phyloP scores from a whole-genome alignment of 2,797 vertebrate genomes.

The Crenichthys baileyi region DNA sequence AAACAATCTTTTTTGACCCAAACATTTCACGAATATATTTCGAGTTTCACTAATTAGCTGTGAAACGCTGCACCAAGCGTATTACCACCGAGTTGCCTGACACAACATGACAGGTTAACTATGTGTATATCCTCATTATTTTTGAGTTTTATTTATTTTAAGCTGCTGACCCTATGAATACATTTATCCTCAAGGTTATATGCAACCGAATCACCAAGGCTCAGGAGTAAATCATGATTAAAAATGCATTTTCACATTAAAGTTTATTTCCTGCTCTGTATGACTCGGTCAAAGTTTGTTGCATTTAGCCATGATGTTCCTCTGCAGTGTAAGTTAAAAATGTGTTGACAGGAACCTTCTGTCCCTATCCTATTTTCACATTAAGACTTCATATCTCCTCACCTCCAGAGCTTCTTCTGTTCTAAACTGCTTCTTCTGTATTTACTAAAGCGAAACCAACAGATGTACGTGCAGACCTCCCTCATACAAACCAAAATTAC shows the following conservation, averaged over 20 bases:
- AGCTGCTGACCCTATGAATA: not conserved
- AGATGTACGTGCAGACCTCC: constrained; percentile 20
- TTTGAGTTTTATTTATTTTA: not conserved
- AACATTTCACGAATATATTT: not conserved
- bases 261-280: constrained; percentile 13
- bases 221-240: constrained; percentile 7
- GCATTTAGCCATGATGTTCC: not conserved
- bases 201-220: not conserved
- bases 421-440: constrained; percentile 14
- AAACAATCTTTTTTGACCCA: not conserved
- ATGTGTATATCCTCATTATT: constrained; percentile 6
- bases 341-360: not conserved
- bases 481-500: constrained; percentile 29
- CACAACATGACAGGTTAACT: not conserved
- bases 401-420: constrained; percentile 8
- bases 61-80: not conserved
- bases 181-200: not conserved
- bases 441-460: constrained; percentile 30
- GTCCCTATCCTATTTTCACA: not conserved
- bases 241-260: not conserved
- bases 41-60: constrained; percentile 1
- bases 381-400: constrained; percentile 17
- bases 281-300: constrained; percentile 2
- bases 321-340: not conserved
- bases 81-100: not conserved